These are phyloP conservation scores for Pararge aegeria DNA, from an alignment of 1,140 invertebrate genomes.

Conservation along the genomic window DNA sequence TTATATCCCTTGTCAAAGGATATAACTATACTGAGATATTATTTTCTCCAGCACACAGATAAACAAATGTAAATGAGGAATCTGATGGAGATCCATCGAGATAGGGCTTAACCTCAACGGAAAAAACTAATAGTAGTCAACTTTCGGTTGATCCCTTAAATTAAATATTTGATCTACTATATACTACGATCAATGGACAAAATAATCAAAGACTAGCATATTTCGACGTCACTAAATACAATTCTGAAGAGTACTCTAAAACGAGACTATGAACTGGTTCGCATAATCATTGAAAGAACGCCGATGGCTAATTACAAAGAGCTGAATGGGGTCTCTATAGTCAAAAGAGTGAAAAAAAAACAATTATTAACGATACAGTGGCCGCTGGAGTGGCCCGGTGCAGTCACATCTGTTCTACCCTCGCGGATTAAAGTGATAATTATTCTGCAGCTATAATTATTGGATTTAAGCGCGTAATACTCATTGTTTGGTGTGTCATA, in stretches of 20 bases:
- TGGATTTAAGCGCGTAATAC: conserved; percentile 58
- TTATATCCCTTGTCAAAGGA: no score
- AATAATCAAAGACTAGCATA: background rate
- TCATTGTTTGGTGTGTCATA: conserved; percentile 36
- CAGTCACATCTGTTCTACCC: conserved; percentile 72
- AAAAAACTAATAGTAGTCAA: no score
- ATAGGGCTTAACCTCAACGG: no score
- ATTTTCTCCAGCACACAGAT: no score
- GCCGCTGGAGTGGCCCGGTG: conserved; percentile 69
- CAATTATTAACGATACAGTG: conserved; percentile 77
- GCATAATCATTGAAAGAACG: conserved; percentile 65
- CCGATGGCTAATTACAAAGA: conserved; percentile 75
- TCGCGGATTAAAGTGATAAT: conserved; percentile 72
- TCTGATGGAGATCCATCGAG: no score
- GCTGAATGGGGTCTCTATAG: conserved; percentile 64
- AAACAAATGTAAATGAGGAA: no score
- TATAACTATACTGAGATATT: no score
- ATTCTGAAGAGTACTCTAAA: conserved; percentile 37
- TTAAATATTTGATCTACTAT: no score
- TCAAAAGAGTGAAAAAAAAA: conserved; percentile 66
- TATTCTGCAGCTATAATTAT: conserved; percentile 74
- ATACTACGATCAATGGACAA: no score
- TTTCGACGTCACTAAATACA: conserved; percentile 30
- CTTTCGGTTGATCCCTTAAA: no score
- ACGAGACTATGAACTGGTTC: conserved; percentile 49